Base-by-base conservation (phyloP, 2,888 invertebrate genomes). In the Saturnia japonica region DNA sequence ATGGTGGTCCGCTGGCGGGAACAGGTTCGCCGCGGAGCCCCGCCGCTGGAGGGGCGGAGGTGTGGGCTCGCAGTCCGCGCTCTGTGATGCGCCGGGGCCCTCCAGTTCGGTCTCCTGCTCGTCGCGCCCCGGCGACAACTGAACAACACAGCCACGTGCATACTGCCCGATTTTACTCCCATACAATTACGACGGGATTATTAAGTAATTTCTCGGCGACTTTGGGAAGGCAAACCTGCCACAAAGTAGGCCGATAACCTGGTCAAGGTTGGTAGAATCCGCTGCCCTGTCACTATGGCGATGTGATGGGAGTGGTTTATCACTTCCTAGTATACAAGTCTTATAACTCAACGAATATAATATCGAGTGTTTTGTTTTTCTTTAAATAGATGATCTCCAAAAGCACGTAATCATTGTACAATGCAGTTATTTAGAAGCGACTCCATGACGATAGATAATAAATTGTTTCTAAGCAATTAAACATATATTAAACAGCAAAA, bases 41-140 rank as follows among this genome's bases (percentile, higher is more conserved):
- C 94, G 84, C 79, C 98, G 95, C 91, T 97, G 97, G 77, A 97
- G 91, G 16, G 96, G 96, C 71, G 97, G 97, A 68, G 98, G 98
- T 78, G 98, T 98, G 12, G 98, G 98, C 90, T 98, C 98, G 91
- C 98, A 98, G 95, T 98, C 98, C 80, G 97, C 97, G 69, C 97
- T 97, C 92, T 98, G 98, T 68, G 97, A 97, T 68, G 97, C 98
- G 45, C 96, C 97, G n/a, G 97, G 97, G 77, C 97, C 98, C 82
- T 98, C 98, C 78, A 97, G 96, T 86, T 98, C 98, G 74, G 96
- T 96, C 83, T 97, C 97, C 83, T 97, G 97, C 79, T 96, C 97
- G 81, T 97, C 97, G 72, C 97, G 95, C 25, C 97, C 97, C 62
- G 97, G 97, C 14, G 97, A 97, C 83, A 97, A 94, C 97, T 97